Percentiles rank a stretch among this genome's conserved stretches.
Evolutionary conservation across 2,113 vertebrate genomes (phyloP).

Genomic region (Osmerus eperlanus): DNA sequence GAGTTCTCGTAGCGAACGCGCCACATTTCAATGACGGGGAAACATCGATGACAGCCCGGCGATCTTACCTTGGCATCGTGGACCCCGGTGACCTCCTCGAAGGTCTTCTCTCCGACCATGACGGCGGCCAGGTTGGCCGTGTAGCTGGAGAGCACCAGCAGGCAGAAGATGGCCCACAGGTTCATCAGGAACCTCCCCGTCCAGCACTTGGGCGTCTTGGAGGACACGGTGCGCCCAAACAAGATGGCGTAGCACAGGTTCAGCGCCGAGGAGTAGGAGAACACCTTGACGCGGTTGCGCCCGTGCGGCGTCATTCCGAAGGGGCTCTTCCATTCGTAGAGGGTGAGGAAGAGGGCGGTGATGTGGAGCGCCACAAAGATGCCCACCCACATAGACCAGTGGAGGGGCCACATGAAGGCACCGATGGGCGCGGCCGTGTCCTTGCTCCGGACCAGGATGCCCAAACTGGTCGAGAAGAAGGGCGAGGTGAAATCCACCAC

Average conservation of each 20-base stretch:
- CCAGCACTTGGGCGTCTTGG: slow-evolving; percentile 91
- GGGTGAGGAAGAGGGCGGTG: slow-evolving; percentile 86
- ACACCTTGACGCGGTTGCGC: slow-evolving; percentile 82
- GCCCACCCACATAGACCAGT: slow-evolving; percentile 96
- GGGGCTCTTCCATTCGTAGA: slow-evolving; percentile 93
- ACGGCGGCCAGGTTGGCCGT: slow-evolving; percentile 90
- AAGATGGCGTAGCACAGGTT: slow-evolving; percentile 93
- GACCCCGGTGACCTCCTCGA: slow-evolving; percentile 86
- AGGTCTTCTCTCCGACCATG: slow-evolving; percentile 94
- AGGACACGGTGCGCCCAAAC: slow-evolving; percentile 87
- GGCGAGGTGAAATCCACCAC: slow-evolving; percentile 92
- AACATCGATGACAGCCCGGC: background rate
- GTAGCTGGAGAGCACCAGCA: slow-evolving; percentile 92
- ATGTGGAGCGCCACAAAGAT: slow-evolving; percentile 87
- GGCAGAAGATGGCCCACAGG: slow-evolving; percentile 94
- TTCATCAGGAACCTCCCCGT: slow-evolving; percentile 92
- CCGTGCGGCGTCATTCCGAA: slow-evolving; percentile 91
- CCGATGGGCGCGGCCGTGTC: slow-evolving; percentile 85
- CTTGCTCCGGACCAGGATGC: slow-evolving; percentile 84
- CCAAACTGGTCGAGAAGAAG: slow-evolving; percentile 93
- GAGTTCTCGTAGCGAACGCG: no score
- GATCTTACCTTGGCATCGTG: slow-evolving; percentile 85
- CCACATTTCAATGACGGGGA: no score
- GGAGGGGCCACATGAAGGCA: slow-evolving; percentile 93
- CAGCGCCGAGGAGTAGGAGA: slow-evolving; percentile 91